Evolutionary conservation across 2,113 vertebrate species (phyloP).

Genomic region (Cranoglanis bouderius): DNA sequence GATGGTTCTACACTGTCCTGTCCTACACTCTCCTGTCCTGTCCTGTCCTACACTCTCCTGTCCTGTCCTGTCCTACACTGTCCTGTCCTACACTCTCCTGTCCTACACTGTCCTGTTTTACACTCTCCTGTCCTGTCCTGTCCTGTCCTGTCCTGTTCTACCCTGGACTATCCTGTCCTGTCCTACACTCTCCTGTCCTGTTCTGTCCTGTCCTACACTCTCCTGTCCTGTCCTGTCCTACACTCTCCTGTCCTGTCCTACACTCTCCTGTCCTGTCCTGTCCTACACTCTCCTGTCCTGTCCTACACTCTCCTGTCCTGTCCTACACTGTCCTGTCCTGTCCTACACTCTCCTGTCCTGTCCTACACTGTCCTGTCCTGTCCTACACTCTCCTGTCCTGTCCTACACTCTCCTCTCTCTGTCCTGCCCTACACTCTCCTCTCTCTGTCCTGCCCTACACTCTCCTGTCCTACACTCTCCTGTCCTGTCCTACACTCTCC

Average conservation of each 20-base stretch:
- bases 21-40: neutral
- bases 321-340: neutral
- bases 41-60: no score
- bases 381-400: neutral
- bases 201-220: no score
- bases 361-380: no score
- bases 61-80: neutral
- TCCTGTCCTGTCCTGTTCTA: neutral
- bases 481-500: neutral
- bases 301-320: neutral
- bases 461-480: neutral
- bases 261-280: neutral
- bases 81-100: neutral
- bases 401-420: neutral
- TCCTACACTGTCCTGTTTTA: neutral
- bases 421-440: neutral
- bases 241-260: neutral
- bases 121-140: neutral
- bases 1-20: neutral
- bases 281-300: neutral
- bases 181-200: neutral
- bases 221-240: no score
- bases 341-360: neutral
- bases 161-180: no score
- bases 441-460: no score